phyloP scores from a whole-genome alignment of 35 echinoderm and acorn worm genomes.

The Patiria miniata region DNA sequence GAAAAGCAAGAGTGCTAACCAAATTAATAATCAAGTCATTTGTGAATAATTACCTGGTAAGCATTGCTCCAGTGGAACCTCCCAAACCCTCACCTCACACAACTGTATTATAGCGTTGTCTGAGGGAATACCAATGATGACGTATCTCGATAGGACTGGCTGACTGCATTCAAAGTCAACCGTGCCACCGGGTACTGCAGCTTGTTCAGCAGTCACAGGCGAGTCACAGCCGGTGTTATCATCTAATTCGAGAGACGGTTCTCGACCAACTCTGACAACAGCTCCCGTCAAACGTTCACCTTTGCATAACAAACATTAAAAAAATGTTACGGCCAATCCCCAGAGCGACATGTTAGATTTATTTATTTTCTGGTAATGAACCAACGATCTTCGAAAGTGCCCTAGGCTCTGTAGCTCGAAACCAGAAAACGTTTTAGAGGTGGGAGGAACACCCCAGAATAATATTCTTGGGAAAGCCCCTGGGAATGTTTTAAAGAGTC shows the following conservation, averaged over 20 bases:
- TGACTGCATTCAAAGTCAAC: background rate
- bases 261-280: background rate
- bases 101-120: background rate
- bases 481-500: too few relatives aligned
- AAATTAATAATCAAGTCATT: too few relatives aligned
- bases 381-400: too few relatives aligned
- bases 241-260: background rate
- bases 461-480: too few relatives aligned
- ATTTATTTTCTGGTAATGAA: too few relatives aligned
- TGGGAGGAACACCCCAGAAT: too few relatives aligned
- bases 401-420: too few relatives aligned
- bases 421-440: too few relatives aligned
- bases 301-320: background rate
- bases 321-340: too few relatives aligned
- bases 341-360: too few relatives aligned
- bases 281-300: background rate
- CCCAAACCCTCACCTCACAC: background rate
- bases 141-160: background rate
- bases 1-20: too few relatives aligned
- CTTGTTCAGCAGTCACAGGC: slow-evolving; percentile 11
- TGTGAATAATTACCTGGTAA: too few relatives aligned
- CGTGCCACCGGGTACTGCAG: background rate
- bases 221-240: background rate
- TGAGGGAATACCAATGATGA: background rate
- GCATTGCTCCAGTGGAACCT: background rate